A percentile compares a stretch with the other conserved stretches of the same genome.
Conservation (phyloP, 1,140 invertebrate species). For the Zaprionus capensis region DNA sequence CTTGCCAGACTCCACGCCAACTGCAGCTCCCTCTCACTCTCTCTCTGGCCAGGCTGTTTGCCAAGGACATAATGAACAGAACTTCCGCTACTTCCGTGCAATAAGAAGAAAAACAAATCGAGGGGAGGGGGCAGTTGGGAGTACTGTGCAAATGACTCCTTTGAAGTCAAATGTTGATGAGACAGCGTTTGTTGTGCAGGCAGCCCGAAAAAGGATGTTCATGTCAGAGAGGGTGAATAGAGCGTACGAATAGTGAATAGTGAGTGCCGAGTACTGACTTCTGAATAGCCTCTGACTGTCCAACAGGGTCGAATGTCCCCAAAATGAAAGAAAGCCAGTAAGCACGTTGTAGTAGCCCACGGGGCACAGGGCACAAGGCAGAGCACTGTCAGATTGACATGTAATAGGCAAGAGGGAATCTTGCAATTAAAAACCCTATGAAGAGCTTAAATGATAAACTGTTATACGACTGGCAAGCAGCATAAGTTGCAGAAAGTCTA, state of each 20-base stretch:
- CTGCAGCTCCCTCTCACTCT: not conserved
- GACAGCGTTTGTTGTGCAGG: slow-evolving; percentile 73
- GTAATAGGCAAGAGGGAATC: too few relatives aligned
- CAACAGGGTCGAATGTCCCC: not conserved
- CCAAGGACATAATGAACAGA: slow-evolving; percentile 76
- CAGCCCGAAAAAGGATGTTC: slow-evolving; percentile 63
- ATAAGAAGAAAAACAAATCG: slow-evolving; percentile 24
- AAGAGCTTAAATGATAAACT: not conserved
- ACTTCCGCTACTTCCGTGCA: slow-evolving; percentile 64
- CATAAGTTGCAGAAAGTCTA: too few relatives aligned
- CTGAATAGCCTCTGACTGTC: not conserved
- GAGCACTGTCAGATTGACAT: not conserved
- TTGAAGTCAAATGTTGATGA: slow-evolving; percentile 78
- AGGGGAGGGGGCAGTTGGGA: slow-evolving; percentile 18
- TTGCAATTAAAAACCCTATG: not conserved
- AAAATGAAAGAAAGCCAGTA: not conserved
- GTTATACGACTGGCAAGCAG: not conserved
- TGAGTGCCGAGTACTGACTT: not conserved
- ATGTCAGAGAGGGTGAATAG: slow-evolving; percentile 23
- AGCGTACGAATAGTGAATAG: slow-evolving; percentile 5
- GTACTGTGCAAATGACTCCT: slow-evolving; percentile 76
- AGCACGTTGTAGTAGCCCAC: not conserved
- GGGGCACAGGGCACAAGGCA: not conserved
- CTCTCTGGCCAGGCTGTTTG: slow-evolving; percentile 48
- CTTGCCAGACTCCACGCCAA: slow-evolving; percentile 24